Conservation (phyloP, 2,113 vertebrate species). For the Ramphastos sulfuratus region DNA sequence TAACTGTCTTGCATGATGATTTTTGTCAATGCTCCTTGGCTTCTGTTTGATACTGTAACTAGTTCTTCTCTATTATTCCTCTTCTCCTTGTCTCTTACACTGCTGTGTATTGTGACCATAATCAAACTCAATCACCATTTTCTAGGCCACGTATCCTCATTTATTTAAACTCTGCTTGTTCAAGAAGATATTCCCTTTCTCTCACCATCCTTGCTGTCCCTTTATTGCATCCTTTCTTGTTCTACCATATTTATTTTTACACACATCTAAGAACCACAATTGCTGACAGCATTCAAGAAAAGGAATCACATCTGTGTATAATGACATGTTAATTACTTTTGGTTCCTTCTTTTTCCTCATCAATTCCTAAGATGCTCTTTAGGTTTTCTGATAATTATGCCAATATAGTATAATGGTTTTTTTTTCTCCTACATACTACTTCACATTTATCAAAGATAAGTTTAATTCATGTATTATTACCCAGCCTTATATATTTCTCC, state of each 20-base stretch:
- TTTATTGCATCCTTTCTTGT: neutral
- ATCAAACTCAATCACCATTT: neutral
- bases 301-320: neutral
- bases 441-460: neutral
- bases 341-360: neutral
- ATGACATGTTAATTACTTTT: neutral
- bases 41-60: neutral
- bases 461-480: conserved; percentile 10
- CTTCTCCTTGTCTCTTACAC: neutral
- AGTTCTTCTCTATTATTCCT: neutral
- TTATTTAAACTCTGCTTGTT: neutral
- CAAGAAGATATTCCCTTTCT: neutral
- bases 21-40: neutral
- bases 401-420: neutral
- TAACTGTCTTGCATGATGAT: neutral
- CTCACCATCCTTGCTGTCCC: neutral
- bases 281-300: neutral
- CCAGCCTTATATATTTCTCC: neutral
- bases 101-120: neutral
- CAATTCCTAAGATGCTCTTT: neutral
- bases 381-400: neutral
- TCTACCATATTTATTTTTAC: neutral
- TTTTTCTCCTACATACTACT: neutral
- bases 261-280: neutral
- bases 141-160: neutral